Evolutionary conservation across 2,797 vertebrate genomes (phyloP).

Genomic region (Syngnathus acus): DNA sequence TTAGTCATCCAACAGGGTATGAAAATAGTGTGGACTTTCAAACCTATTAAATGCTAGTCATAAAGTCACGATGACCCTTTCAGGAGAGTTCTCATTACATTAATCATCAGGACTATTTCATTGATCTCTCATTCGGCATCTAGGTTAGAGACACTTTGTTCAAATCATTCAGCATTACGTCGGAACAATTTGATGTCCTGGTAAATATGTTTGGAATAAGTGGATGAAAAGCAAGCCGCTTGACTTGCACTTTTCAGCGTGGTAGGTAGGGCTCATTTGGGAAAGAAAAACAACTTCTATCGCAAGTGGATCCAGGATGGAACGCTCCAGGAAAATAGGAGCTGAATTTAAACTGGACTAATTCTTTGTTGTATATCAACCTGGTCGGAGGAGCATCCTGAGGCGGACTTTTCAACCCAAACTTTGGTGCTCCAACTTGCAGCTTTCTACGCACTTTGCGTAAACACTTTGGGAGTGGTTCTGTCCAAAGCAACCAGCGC

Average conservation of each 20-base stretch:
- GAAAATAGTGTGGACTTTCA: not conserved
- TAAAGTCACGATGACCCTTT: not conserved
- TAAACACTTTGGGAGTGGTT: slow-evolving; percentile 3
- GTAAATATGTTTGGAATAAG: too few relatives aligned
- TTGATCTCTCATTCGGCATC: not conserved
- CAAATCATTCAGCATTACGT: too few relatives aligned
- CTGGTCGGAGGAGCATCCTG: not conserved
- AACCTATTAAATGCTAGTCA: not conserved
- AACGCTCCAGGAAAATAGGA: not conserved
- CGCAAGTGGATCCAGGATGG: too few relatives aligned
- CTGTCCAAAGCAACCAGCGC: not conserved
- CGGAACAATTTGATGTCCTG: too few relatives aligned
- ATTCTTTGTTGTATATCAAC: not conserved
- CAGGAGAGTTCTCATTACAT: not conserved
- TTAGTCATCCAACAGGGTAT: too few relatives aligned
- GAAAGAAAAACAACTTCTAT: not conserved
- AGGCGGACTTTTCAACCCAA: not conserved
- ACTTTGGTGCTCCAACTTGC: not conserved
- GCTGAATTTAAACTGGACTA: not conserved
- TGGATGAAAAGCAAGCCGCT: too few relatives aligned
- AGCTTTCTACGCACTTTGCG: slow-evolving; percentile 4
- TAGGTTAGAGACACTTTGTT: not conserved
- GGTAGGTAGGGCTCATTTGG: not conserved
- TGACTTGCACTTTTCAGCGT: too few relatives aligned
- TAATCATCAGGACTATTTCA: not conserved